Percentiles rank a stretch among this genome's conserved stretches.
phyloP scores from a whole-genome alignment of 2,888 invertebrate genomes.

The Drosophila atripex region DNA sequence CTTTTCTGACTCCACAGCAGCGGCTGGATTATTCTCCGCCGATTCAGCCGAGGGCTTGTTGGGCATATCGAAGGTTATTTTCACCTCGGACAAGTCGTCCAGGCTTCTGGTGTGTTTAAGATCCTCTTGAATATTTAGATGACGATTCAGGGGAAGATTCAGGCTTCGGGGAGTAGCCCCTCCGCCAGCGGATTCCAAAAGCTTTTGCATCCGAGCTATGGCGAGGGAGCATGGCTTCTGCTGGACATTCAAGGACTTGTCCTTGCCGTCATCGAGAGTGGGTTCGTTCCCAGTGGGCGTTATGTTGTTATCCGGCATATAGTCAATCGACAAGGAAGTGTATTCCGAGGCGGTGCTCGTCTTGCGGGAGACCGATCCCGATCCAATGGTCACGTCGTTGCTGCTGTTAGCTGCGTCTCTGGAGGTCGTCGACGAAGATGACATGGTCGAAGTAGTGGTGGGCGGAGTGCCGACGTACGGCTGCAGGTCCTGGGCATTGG shows the following conservation, averaged over 20 bases:
- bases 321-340: constrained; percentile 84
- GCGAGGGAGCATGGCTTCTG: constrained; percentile 53
- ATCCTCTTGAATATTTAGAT: constrained; percentile 71
- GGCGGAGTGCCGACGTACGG: constrained; percentile 61
- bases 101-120: constrained; percentile 70
- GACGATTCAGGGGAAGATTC: constrained; percentile 75
- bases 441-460: constrained; percentile 70
- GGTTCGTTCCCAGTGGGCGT: constrained; percentile 75
- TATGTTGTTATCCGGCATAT: constrained; percentile 85
- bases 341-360: constrained; percentile 85
- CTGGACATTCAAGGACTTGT: constrained; percentile 42
- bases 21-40: constrained; percentile 2
- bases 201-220: constrained; percentile 61
- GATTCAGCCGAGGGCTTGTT: constrained; percentile 45
- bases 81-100: constrained; percentile 69
- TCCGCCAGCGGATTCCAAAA: constrained; percentile 57
- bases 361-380: constrained; percentile 84
- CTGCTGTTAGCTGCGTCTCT: constrained; percentile 72
- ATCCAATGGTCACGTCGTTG: constrained; percentile 75
- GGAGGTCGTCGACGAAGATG: constrained; percentile 77
- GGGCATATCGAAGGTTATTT: constrained; percentile 73
- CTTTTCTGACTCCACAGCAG: constrained; percentile 47
- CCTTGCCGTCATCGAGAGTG: constrained; percentile 41
- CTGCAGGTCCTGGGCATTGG: constrained; percentile 50
- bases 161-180: constrained; percentile 72